Evolutionary conservation across 2,888 invertebrate genomes (phyloP).

Genomic region (Pilophorus perplexus): DNA sequence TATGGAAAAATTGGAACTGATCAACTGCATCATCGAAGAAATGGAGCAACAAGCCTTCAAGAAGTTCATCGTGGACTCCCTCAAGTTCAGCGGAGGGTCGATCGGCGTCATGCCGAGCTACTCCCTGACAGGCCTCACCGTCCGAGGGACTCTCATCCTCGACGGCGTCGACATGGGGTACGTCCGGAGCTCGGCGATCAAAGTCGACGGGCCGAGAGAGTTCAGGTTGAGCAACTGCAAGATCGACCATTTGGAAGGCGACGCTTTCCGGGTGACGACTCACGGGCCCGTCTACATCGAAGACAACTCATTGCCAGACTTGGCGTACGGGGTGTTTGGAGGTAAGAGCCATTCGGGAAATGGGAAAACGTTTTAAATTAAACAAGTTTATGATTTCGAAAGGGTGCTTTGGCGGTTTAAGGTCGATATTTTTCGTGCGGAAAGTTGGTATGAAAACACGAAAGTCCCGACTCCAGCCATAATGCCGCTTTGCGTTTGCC

Average conservation of each 20-base stretch:
- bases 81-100: slow-evolving; percentile 63
- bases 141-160: slow-evolving; percentile 64
- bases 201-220: slow-evolving; percentile 61
- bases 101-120: slow-evolving; percentile 52
- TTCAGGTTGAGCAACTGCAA: slow-evolving; percentile 62
- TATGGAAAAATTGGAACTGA: slow-evolving; percentile 62
- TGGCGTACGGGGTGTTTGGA: slow-evolving; percentile 62
- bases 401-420: background rate
- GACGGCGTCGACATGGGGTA: slow-evolving; percentile 64
- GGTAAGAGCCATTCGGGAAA: slow-evolving; percentile 17
- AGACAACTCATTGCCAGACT: slow-evolving; percentile 61
- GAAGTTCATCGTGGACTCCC: slow-evolving; percentile 67
- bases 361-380: too few species aligned
- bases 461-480: too few species aligned
- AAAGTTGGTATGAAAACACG: too few species aligned
- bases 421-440: too few species aligned
- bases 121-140: slow-evolving; percentile 64
- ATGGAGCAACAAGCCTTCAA: slow-evolving; percentile 74
- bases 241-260: slow-evolving; percentile 62
- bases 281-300: slow-evolving; percentile 64
- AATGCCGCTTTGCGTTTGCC: background rate
- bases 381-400: too few species aligned
- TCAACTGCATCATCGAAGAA: slow-evolving; percentile 60
- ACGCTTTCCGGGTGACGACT: slow-evolving; percentile 63
- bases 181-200: slow-evolving; percentile 68